Percentiles rank a stretch among this genome's conserved stretches.
Conservation (phyloP, 2,888 invertebrate genomes). For the Gymnocheta viridis region DNA sequence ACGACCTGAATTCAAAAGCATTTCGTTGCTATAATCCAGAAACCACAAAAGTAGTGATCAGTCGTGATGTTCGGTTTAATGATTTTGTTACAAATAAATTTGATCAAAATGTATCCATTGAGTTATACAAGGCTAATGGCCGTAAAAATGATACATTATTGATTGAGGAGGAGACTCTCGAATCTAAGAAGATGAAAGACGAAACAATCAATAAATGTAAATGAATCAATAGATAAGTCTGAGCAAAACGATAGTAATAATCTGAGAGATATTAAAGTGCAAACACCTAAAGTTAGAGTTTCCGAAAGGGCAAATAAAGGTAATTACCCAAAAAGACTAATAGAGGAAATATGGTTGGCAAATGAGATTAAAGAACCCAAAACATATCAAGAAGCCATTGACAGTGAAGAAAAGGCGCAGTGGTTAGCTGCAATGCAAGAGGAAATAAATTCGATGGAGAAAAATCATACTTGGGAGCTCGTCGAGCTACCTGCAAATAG, state of each 20-base stretch:
- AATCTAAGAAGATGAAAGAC: background rate
- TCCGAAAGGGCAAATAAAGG: constrained; percentile 50
- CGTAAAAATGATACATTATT: background rate
- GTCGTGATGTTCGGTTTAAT: constrained; percentile 49
- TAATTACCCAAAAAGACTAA: constrained; percentile 38
- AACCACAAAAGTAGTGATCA: constrained; percentile 35
- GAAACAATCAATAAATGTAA: background rate
- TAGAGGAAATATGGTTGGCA: constrained; percentile 41
- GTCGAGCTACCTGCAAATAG: constrained; percentile 65
- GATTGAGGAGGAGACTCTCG: constrained; percentile 13
- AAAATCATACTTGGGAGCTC: constrained; percentile 40
- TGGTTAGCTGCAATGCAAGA: constrained; percentile 47
- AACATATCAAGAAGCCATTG: constrained; percentile 20
- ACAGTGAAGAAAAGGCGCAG: constrained; percentile 2
- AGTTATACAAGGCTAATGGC: background rate
- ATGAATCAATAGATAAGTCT: background rate
- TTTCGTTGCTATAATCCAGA: constrained; percentile 57
- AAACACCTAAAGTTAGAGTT: background rate
- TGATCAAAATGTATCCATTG: background rate
- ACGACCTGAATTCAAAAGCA: constrained; percentile 70
- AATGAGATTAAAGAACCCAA: constrained; percentile 39
- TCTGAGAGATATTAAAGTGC: background rate
- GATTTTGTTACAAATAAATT: background rate
- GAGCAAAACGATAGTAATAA: background rate
- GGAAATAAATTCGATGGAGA: constrained; percentile 31